Conservation (phyloP, 1,140 invertebrate species). For the Leptinotarsa undecemlineata region DNA sequence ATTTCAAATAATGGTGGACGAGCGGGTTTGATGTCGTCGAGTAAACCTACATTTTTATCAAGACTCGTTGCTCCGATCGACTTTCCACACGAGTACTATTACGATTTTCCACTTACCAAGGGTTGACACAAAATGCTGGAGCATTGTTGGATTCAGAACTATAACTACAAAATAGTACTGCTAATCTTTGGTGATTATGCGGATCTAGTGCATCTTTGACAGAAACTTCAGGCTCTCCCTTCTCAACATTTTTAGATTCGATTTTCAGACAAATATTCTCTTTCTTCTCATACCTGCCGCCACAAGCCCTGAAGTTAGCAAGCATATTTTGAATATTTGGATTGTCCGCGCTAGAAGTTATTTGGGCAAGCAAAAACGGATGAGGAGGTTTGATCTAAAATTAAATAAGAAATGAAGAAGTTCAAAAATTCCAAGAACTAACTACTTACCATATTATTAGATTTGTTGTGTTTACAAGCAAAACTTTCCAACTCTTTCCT, state of each 20-base stretch:
- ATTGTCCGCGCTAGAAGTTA: conserved; percentile 67
- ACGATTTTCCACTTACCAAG: conserved; percentile 65
- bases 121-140: conserved; percentile 86
- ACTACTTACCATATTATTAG: not conserved
- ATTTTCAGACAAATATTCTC: conserved; percentile 42
- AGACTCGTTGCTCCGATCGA: no score
- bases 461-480: conserved; percentile 3
- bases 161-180: conserved; percentile 92
- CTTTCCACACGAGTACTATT: no score
- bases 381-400: conserved; percentile 60
- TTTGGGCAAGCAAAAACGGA: conserved; percentile 71
- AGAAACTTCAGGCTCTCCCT: not conserved
- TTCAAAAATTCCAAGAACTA: no score
- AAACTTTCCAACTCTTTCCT: conserved; percentile 33
- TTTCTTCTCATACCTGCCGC: conserved; percentile 65
- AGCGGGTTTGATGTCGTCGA: no score
- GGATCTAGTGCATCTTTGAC: conserved; percentile 79
- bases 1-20: no score
- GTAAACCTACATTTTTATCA: no score
- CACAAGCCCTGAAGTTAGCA: conserved; percentile 84
- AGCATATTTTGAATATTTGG: conserved; percentile 72
- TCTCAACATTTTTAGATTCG: conserved; percentile 7
- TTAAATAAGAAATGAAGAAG: not conserved
- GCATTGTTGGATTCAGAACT: conserved; percentile 78
- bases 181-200: conserved; percentile 83